These are phyloP conservation scores for Pangasius macronema DNA, from an alignment of 2,797 vertebrate species.

Conservation along the genomic window DNA sequence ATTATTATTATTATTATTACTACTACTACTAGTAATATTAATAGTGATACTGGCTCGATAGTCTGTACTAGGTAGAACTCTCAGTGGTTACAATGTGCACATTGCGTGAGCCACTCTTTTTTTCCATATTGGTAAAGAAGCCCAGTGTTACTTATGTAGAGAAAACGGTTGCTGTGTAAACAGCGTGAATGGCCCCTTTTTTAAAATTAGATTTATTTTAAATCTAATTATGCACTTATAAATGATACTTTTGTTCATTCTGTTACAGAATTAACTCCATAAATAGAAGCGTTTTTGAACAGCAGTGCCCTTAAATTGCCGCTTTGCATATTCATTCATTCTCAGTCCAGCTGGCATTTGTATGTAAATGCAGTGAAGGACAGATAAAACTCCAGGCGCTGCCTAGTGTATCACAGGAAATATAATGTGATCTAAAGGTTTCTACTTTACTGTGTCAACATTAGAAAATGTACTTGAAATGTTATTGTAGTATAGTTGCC, in stretches of 20 bases:
- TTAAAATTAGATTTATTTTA: background rate
- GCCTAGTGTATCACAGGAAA: background rate
- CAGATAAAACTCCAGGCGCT: background rate
- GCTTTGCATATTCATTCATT: conserved; percentile 35
- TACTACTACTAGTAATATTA: background rate
- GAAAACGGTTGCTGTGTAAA: background rate
- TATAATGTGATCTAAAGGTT: background rate
- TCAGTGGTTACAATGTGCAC: background rate
- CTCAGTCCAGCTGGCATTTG: conserved; percentile 20
- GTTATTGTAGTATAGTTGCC: no score
- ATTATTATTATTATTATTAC: background rate
- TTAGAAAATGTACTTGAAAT: conserved; percentile 63
- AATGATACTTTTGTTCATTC: background rate
- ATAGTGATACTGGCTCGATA: background rate
- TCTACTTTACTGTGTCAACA: conserved; percentile 70
- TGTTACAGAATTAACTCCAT: background rate
- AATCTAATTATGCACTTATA: background rate
- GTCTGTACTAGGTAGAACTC: background rate
- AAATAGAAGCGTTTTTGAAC: background rate
- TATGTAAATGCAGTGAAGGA: conserved; percentile 8
- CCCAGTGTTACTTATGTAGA: background rate
- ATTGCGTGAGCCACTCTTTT: background rate
- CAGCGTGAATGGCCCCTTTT: background rate
- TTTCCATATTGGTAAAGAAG: background rate
- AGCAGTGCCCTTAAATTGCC: background rate